Evolutionary conservation across 2,888 invertebrate genomes (phyloP), one percentile per base, ranked within the genome.

Genomic region (Cataglyphis livida): DNA sequence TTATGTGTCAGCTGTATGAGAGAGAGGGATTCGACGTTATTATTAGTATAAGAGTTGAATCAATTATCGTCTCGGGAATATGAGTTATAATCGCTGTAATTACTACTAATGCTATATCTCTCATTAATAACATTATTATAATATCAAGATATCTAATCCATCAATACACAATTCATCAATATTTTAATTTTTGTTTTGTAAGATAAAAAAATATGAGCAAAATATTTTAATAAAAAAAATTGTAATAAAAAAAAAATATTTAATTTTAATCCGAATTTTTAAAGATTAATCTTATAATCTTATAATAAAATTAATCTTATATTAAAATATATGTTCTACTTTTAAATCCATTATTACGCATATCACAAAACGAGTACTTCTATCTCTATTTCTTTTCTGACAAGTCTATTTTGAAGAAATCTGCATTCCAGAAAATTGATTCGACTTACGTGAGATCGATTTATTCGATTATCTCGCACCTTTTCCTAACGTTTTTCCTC

Each of bases 41-140:
- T 78, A 44, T 12, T 78, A 57, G n/a, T 2, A 38, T 70, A 12
- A 57, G 57, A 76, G 10, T 51, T 4, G 18, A 65, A 75, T 65
- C 12, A 75, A 51, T 74, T 74, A 32, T 10, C 38, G n/a, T 21
- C 59, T 32, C 25, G 35, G 18, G 2, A 59, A 48, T 21, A 15
- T 9, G 9, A 76, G 10, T 21, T 65, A 25, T 25, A n/a, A n/a
- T 10, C 41, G 9, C 7, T 12, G 38, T 51, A 64, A 51, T 51
- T 66, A 3, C 1, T 15, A 51, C 3, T 51, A 48, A 62, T 41
- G 2, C 18, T 15, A 32, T 32, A 21, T 32, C 51, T 1, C 35
- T 1, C 21, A 51, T 51, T 25, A 35, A 48, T 75, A 64, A 74
- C 44, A 41, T 32, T 44, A 21, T 62, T 44, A 48, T 44, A 12